A percentile compares a stretch with the other conserved stretches of the same genome.
Conservation (phyloP, 1,140 invertebrate species). For the Ctenoplectra terminalis region DNA sequence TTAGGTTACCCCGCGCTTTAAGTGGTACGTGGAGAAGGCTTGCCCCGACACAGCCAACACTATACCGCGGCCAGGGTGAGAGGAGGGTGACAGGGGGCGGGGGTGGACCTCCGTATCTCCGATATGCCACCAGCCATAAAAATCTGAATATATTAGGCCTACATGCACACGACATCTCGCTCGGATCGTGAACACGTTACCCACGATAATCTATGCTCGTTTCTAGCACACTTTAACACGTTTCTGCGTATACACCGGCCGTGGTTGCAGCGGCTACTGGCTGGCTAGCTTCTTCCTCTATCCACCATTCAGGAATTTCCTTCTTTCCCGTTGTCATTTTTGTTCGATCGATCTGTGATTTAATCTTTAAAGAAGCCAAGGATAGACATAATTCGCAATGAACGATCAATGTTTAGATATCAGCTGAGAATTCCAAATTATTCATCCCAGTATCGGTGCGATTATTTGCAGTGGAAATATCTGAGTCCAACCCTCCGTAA, state of each 20-base stretch:
- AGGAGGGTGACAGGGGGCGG: conserved; percentile 18
- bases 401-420: too few species aligned
- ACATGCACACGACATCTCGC: conserved; percentile 77
- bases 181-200: conserved; percentile 76
- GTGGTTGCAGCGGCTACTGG: conserved; percentile 12
- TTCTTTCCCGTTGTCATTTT: too few species aligned
- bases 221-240: conserved; percentile 68
- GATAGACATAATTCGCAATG: too few species aligned
- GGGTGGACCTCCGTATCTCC: conserved; percentile 76
- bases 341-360: too few species aligned
- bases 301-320: too few species aligned
- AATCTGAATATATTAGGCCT: conserved; percentile 83
- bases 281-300: background rate
- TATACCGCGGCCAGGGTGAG: background rate
- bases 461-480: too few species aligned
- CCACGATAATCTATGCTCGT: conserved; percentile 73
- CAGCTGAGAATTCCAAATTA: too few species aligned
- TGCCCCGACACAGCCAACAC: conserved; percentile 38
- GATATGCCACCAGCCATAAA: conserved; percentile 82
- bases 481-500: too few species aligned
- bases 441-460: too few species aligned
- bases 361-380: too few species aligned
- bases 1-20: conserved; percentile 79
- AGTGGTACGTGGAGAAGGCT: conserved; percentile 73
- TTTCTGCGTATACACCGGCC: conserved; percentile 56